phyloP scores from a whole-genome alignment of 2,113 vertebrate genomes.

The Agelaius phoeniceus region DNA sequence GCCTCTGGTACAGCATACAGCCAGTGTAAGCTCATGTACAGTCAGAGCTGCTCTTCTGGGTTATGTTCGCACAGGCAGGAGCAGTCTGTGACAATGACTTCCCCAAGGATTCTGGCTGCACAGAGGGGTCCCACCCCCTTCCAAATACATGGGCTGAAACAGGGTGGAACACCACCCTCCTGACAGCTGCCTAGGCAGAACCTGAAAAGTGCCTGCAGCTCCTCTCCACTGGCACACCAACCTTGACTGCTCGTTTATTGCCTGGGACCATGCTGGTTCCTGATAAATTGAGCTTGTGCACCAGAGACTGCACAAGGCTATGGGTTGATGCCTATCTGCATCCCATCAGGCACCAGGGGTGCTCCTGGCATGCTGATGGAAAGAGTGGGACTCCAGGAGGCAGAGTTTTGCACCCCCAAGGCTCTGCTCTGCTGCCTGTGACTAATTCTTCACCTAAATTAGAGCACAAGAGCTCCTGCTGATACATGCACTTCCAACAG shows the following conservation, averaged over 20 bases:
- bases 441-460: not conserved
- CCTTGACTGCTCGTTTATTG: not conserved
- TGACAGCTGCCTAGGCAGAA: not conserved
- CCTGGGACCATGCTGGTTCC: not conserved
- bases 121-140: not conserved
- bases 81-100: not conserved
- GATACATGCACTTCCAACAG: not conserved
- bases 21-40: rapidly evolving
- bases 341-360: not conserved
- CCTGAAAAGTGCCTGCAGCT: not conserved
- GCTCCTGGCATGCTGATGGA: not conserved
- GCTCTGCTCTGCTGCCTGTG: not conserved
- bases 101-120: not conserved
- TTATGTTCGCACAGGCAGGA: not conserved
- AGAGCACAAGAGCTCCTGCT: not conserved
- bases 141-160: not conserved
- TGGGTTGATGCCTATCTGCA: not conserved
- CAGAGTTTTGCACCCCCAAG: not conserved
- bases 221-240: not conserved
- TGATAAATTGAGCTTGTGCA: not conserved
- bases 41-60: not conserved
- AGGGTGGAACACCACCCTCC: not conserved
- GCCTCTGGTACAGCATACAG: not conserved
- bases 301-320: not conserved
- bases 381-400: not conserved